Evolutionary conservation across 2,888 invertebrate genomes (phyloP).

Genomic region (Spodoptera littoralis): DNA sequence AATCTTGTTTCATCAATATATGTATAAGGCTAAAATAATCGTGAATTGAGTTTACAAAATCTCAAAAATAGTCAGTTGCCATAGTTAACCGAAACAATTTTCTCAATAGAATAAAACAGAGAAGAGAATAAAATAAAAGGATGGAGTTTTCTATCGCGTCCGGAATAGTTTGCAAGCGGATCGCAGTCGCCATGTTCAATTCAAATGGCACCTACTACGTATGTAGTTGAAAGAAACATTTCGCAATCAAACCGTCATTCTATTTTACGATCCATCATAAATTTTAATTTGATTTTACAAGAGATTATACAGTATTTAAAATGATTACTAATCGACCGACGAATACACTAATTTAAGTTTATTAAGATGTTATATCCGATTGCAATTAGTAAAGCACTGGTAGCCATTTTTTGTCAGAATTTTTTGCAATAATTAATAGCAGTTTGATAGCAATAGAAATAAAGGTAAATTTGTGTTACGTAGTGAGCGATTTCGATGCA

Average conservation of each 20-base stretch:
- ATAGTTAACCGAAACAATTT: conserved; percentile 75
- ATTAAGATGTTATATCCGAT: conserved; percentile 24
- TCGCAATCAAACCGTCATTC: conserved; percentile 30
- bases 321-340: conserved; percentile 17
- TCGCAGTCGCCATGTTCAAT: conserved; percentile 83
- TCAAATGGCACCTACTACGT: conserved; percentile 72
- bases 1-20: too few relatives aligned
- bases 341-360: conserved; percentile 30
- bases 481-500: conserved; percentile 72
- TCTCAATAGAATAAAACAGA: conserved; percentile 80
- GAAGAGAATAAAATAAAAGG: conserved; percentile 83
- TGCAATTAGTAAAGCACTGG: conserved; percentile 11
- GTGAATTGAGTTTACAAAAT: conserved; percentile 16
- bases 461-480: conserved; percentile 59
- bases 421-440: neutral
- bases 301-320: conserved; percentile 21
- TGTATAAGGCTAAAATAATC: conserved; percentile 9
- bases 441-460: conserved; percentile 55
- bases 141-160: conserved; percentile 84
- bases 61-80: conserved; percentile 15
- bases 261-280: conserved; percentile 43
- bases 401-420: conserved; percentile 3
- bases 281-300: conserved; percentile 34
- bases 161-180: conserved; percentile 85
- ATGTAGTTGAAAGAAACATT: conserved; percentile 31